phyloP scores from a whole-genome alignment of 2,113 vertebrate genomes.

The Tupaia tana region DNA sequence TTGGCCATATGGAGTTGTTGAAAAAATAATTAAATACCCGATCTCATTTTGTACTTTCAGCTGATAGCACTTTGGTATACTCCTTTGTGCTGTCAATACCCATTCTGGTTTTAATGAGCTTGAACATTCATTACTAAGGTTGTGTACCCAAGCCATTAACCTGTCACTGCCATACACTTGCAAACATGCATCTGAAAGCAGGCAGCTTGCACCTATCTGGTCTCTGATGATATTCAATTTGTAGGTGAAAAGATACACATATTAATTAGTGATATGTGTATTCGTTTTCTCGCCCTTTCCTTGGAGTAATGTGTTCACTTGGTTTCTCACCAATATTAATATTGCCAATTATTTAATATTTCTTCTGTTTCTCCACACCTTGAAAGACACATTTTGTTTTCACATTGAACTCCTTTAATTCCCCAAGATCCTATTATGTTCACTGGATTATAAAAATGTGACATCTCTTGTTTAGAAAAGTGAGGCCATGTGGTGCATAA shows the following conservation, averaged over 20 bases:
- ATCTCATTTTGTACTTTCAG: conserved; percentile 57
- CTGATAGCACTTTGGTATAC: not conserved
- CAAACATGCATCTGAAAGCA: conserved; percentile 34
- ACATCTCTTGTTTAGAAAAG: not conserved
- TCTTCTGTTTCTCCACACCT: not conserved
- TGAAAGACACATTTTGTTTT: not conserved
- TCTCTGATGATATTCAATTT: conserved; percentile 36
- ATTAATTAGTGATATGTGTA: not conserved
- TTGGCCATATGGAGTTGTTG: not conserved
- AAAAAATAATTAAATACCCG: conserved; percentile 50
- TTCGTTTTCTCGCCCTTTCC: not conserved
- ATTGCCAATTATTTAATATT: not conserved
- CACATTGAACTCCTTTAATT: not conserved
- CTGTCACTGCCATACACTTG: conserved; percentile 55
- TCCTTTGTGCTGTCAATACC: conserved; percentile 31
- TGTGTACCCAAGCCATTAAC: conserved; percentile 70
- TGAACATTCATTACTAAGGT: conserved; percentile 64
- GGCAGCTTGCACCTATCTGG: not conserved
- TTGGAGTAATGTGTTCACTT: not conserved
- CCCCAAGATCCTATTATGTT: not conserved
- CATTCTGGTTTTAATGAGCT: conserved; percentile 66
- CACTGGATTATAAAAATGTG: not conserved
- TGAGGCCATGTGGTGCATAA: not conserved
- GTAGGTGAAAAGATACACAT: not conserved
- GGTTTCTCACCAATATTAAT: not conserved